Percentiles rank a stretch among this genome's conserved stretches.
These are phyloP conservation scores for Helogale parvula DNA, from an alignment of 2,113 vertebrate genomes.

Conservation along the genomic window DNA sequence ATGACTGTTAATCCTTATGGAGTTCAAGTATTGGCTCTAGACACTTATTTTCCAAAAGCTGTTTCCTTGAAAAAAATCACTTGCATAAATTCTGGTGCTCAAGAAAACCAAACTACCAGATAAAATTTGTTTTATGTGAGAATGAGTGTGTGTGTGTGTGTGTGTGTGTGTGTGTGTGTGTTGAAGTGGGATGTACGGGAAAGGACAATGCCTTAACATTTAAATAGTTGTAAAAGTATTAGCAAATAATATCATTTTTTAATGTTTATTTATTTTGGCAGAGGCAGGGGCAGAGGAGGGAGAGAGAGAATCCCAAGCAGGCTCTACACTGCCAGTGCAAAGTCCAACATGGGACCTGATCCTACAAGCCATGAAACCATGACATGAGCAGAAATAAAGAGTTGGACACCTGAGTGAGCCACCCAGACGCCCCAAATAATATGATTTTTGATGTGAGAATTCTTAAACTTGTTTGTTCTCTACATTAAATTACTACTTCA, in stretches of 20 bases:
- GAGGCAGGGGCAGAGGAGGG: too few species aligned
- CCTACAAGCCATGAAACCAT: too few species aligned
- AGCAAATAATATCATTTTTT: constrained; percentile 2
- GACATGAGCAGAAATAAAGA: too few species aligned
- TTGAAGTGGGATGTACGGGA: background rate
- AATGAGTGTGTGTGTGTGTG: background rate
- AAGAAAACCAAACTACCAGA: background rate
- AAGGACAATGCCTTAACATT: background rate
- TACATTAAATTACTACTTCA: background rate
- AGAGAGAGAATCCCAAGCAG: too few species aligned
- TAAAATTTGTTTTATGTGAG: background rate
- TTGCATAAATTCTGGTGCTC: background rate
- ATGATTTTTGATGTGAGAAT: constrained; percentile 7
- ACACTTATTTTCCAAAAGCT: background rate
- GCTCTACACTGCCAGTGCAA: too few species aligned
- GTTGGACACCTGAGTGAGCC: too few species aligned
- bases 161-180: background rate
- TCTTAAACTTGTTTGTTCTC: background rate
- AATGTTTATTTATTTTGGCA: too few species aligned
- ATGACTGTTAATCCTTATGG: background rate
- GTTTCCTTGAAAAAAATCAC: background rate
- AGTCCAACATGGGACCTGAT: too few species aligned
- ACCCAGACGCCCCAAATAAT: too few species aligned
- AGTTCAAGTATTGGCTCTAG: background rate
- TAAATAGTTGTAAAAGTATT: background rate